Percentiles rank a stretch among this genome's conserved stretches.
These are phyloP conservation scores for Eupithecia subumbrata DNA, from an alignment of 2,888 invertebrate species.

Conservation along the genomic window DNA sequence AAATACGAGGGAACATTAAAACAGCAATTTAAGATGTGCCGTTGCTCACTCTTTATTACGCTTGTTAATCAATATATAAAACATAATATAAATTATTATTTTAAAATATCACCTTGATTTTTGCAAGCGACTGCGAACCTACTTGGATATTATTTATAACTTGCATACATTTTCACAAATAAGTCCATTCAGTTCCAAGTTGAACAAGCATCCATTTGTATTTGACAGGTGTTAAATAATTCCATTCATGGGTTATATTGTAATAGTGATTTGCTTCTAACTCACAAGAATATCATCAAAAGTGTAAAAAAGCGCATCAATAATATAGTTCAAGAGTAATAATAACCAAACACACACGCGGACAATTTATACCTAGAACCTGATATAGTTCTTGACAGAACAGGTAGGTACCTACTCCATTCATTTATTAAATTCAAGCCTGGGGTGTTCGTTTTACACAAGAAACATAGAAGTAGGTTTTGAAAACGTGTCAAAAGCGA, in stretches of 20 bases:
- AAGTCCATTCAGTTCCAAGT: neutral
- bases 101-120: constrained; percentile 75
- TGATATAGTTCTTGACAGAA: neutral
- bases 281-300: neutral
- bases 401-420: neutral
- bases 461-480: neutral
- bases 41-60: constrained; percentile 84
- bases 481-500: constrained; percentile 16
- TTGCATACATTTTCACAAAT: neutral
- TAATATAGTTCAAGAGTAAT: neutral
- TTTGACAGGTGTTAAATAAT: neutral
- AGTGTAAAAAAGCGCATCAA: neutral
- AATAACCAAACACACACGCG: neutral
- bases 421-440: neutral
- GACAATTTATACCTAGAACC: neutral
- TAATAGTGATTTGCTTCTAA: neutral
- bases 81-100: constrained; percentile 81
- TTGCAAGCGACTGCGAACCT: constrained; percentile 62
- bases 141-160: constrained; percentile 16
- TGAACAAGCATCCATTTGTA: neutral
- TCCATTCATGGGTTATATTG: neutral
- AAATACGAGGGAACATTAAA: constrained; percentile 60
- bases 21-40: constrained; percentile 78
- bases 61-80: constrained; percentile 81
- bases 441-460: neutral